Evolutionary conservation across 1,140 invertebrate species (phyloP).

Genomic region (Hylaeus anthracinus): DNA sequence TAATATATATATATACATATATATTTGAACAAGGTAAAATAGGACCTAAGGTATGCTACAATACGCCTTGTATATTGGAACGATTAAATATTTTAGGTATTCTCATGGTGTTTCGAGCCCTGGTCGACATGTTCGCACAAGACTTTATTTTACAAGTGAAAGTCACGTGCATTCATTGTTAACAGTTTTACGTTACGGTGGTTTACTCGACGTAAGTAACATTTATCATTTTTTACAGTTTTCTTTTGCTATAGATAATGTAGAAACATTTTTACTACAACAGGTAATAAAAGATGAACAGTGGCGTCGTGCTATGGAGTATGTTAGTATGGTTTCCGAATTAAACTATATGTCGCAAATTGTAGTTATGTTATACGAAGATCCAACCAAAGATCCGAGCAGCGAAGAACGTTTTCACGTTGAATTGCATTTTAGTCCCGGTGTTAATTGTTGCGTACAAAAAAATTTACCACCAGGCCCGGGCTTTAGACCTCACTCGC

Average conservation of each 20-base stretch:
- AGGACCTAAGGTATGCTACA: too few relatives aligned
- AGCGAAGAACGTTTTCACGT: slow-evolving; percentile 97
- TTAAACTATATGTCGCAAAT: slow-evolving; percentile 99
- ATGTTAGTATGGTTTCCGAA: slow-evolving; percentile 97
- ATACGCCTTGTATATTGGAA: background rate
- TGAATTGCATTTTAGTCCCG: slow-evolving; percentile 98
- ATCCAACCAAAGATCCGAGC: slow-evolving; percentile 96
- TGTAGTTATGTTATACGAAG: slow-evolving; percentile 99
- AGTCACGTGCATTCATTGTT: slow-evolving; percentile 99
- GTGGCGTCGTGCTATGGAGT: slow-evolving; percentile 99
- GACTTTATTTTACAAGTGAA: slow-evolving; percentile 99
- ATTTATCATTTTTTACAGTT: background rate
- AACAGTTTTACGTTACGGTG: slow-evolving; percentile 97
- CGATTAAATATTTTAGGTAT: slow-evolving; percentile 84
- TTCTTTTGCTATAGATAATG: background rate
- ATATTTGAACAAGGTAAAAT: too few relatives aligned
- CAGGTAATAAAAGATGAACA: slow-evolving; percentile 95
- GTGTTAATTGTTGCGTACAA: slow-evolving; percentile 97
- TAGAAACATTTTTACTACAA: slow-evolving; percentile 8
- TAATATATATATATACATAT: background rate
- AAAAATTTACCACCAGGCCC: slow-evolving; percentile 96
- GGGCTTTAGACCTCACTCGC: slow-evolving; percentile 94
- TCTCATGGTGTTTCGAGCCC: slow-evolving; percentile 99
- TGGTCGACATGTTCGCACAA: slow-evolving; percentile 96
- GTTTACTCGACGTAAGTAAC: slow-evolving; percentile 90